A percentile compares a stretch with the other conserved stretches of the same genome.
Evolutionary conservation across 2,797 vertebrate genomes (phyloP).

Genomic region (Malacoctenus gilli): DNA sequence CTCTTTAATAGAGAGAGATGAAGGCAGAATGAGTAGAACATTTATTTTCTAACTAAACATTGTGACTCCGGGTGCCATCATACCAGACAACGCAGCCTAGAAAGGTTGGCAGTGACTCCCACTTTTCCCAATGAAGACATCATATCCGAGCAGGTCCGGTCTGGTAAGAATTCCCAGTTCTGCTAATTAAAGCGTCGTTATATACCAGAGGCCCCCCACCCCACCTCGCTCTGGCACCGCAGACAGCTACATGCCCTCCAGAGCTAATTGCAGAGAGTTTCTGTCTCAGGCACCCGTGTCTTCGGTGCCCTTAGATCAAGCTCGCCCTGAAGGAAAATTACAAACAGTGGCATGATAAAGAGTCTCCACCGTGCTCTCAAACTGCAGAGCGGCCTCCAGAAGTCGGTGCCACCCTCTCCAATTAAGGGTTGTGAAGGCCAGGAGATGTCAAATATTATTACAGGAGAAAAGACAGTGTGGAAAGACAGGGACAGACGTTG

Average conservation of each 20-base stretch:
- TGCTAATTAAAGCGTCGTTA: constrained; percentile 71
- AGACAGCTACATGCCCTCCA: constrained; percentile 63
- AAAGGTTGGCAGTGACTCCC: constrained; percentile 39
- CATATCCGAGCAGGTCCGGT: constrained; percentile 48
- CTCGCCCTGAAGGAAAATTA: constrained; percentile 53
- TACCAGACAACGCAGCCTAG: constrained; percentile 11
- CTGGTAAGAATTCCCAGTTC: constrained; percentile 69
- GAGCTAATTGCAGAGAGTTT: constrained; percentile 71
- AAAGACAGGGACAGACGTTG: neutral
- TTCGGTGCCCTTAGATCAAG: constrained; percentile 27
- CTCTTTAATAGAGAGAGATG: too few relatives aligned
- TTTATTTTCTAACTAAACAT: too few relatives aligned
- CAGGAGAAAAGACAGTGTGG: constrained; percentile 7
- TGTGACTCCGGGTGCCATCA: constrained; percentile 26
- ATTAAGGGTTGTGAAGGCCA: constrained; percentile 60
- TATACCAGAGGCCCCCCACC: constrained; percentile 52
- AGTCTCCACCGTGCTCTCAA: constrained; percentile 32
- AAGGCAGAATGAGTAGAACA: too few relatives aligned
- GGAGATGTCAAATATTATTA: constrained; percentile 50
- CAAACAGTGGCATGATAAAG: constrained; percentile 50
- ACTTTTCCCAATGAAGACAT: constrained; percentile 58
- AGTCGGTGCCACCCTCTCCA: constrained; percentile 43
- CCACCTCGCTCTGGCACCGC: constrained; percentile 12
- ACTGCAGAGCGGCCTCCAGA: constrained; percentile 44
- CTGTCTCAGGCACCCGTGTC: constrained; percentile 50